A percentile compares a stretch with the other conserved stretches of the same genome.
These are phyloP conservation scores for Stichopus chloronotus DNA, from an alignment of 35 echinoderm and acorn worm species.

Conservation along the genomic window DNA sequence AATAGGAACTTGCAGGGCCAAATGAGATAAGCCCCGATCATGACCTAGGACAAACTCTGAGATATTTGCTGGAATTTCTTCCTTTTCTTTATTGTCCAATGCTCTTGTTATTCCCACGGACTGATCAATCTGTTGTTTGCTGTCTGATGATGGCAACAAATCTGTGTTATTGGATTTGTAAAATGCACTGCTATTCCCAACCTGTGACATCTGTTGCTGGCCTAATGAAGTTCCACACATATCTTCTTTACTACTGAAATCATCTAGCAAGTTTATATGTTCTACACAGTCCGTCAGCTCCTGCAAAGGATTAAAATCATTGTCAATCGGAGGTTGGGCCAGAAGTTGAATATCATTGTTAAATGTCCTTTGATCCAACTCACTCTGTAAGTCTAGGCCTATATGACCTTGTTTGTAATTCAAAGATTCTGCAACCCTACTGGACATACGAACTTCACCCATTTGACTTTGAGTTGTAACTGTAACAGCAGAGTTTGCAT, in stretches of 20 bases:
- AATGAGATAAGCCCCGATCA: slow-evolving; percentile 61
- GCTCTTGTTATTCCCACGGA: slow-evolving; percentile 45
- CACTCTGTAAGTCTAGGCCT: neutral
- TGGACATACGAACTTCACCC: slow-evolving; percentile 61
- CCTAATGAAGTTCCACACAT: neutral
- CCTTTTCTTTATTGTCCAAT: slow-evolving; percentile 36
- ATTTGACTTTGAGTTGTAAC: slow-evolving; percentile 52
- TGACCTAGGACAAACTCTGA: slow-evolving; percentile 92
- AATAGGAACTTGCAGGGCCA: slow-evolving; percentile 68
- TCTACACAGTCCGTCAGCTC: slow-evolving; percentile 57
- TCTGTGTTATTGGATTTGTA: slow-evolving; percentile 22
- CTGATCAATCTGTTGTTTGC: slow-evolving; percentile 34
- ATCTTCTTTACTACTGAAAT: slow-evolving; percentile 20
- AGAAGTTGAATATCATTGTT: neutral
- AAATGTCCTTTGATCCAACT: neutral
- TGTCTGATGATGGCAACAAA: neutral
- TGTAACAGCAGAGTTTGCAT: slow-evolving; percentile 56
- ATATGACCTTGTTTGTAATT: slow-evolving; percentile 43
- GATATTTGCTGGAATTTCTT: slow-evolving; percentile 77
- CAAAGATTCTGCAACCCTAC: slow-evolving; percentile 40
- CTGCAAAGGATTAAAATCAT: slow-evolving; percentile 15
- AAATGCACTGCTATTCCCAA: slow-evolving; percentile 4
- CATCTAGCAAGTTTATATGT: slow-evolving; percentile 37
- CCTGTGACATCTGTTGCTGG: slow-evolving; percentile 19
- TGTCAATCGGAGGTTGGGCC: neutral